Evolutionary conservation across 2,888 invertebrate genomes (phyloP), one percentile per base, ranked within the genome.

Genomic region (Panopea generosa): DNA sequence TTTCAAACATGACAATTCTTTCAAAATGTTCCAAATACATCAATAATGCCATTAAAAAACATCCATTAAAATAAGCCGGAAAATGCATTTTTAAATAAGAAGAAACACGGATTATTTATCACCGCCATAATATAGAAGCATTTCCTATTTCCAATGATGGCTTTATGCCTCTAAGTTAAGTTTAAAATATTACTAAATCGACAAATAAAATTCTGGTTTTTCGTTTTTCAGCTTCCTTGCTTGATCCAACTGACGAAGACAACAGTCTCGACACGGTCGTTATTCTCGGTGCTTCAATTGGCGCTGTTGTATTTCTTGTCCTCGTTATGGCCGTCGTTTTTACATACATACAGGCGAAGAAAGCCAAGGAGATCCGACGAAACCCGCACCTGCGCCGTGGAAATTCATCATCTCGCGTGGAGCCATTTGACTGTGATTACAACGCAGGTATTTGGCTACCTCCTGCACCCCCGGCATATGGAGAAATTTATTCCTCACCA

Each of bases 391-490:
- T n/a, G 27, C 20, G 56, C 33, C 47, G 43, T n/a, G 22, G 33
- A 2, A 11, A 26, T 18, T 22, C 18, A 1, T 38, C 33, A 14
- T 16, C 49, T 11, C 59, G 50, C 6, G 62, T 74, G 2, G 45
- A 57, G 9, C 74, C 74, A 0, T 57, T 57, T 57, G 56, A 47
- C 20, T 50, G 43, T 16, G 62, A 60, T 4, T 52, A 69, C 38
- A 49, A 27, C 14, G 29, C 61, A 50, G 60, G 59, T 11, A 50
- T 59, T 20, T 20, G 62, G 0, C 53, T 61, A 22, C 70, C 63
- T 2, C 72, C 73, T 2, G 68, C 72, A 1, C 80, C 80, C 2
- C 80, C 76, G 9, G 65, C 76, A 14, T 80, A 80, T 27, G 80
- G 70, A 2, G 70, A 80, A 9, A 62, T 69, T 6, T 80, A 69